phyloP scores from a whole-genome alignment of 2,888 invertebrate species.

The Cephus pygmeus region DNA sequence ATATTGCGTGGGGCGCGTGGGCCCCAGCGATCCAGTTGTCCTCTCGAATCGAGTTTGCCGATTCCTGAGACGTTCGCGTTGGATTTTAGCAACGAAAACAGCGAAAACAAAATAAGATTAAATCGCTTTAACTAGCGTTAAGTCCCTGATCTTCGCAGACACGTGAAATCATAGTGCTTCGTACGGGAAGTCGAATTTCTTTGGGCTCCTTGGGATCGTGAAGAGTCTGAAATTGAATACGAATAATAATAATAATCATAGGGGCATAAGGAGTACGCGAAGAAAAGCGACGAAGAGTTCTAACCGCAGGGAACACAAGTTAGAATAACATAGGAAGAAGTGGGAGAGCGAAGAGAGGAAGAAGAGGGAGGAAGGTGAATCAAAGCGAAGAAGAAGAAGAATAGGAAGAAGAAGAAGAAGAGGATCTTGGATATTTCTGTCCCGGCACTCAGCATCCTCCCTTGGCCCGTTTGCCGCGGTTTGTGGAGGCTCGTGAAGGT shows the following conservation, averaged over 20 bases:
- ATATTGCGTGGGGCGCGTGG: constrained; percentile 36
- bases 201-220: too few species aligned
- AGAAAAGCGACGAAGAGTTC: not conserved
- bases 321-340: too few species aligned
- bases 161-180: too few species aligned
- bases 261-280: not conserved
- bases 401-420: constrained; percentile 8
- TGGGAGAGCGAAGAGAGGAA: constrained; percentile 20
- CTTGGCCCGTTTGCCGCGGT: not conserved
- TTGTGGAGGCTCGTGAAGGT: too few species aligned
- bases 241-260: too few species aligned
- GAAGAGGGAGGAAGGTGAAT: not conserved
- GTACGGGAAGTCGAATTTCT: too few species aligned
- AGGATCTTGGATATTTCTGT: constrained; percentile 2
- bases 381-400: constrained; percentile 1
- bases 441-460: not conserved
- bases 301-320: not conserved
- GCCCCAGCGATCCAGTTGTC: constrained; percentile 18
- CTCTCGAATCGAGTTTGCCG: constrained; percentile 9
- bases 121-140: too few species aligned
- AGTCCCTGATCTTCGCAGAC: too few species aligned
- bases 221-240: too few species aligned
- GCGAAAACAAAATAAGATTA: too few species aligned
- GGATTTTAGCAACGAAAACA: too few species aligned
- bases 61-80: not conserved